phyloP scores from a whole-genome alignment of 1,140 invertebrate species.

The Lasioglossum albipes region DNA sequence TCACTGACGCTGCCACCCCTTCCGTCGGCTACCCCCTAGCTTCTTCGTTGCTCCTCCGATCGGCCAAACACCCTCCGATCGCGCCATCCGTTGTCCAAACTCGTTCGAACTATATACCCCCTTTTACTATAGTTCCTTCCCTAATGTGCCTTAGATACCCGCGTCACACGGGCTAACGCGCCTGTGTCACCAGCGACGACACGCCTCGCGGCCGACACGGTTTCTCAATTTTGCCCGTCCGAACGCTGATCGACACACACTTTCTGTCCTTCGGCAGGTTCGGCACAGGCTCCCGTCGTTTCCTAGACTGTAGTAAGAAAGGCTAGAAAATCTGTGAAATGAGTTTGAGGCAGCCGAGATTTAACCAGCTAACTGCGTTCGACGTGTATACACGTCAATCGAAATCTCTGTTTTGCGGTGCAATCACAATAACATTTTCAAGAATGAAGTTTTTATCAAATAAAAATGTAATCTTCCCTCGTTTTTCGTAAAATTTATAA shows the following conservation, averaged over 20 bases:
- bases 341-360: too few relatives aligned
- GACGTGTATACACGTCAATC: too few relatives aligned
- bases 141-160: slow-evolving; percentile 43
- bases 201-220: slow-evolving; percentile 56
- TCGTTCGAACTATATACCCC: slow-evolving; percentile 57
- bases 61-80: slow-evolving; percentile 41
- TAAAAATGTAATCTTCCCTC: too few relatives aligned
- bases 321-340: too few relatives aligned
- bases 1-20: slow-evolving; percentile 32
- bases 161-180: slow-evolving; percentile 31
- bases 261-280: not conserved
- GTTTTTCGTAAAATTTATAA: too few relatives aligned
- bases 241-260: not conserved
- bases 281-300: too few relatives aligned
- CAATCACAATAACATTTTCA: too few relatives aligned
- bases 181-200: slow-evolving; percentile 35
- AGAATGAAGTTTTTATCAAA: too few relatives aligned
- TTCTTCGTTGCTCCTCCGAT: slow-evolving; percentile 56
- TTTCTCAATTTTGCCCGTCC: slow-evolving; percentile 63
- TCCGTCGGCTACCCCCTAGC: slow-evolving; percentile 52
- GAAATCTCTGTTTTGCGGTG: too few relatives aligned
- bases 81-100: slow-evolving; percentile 59
- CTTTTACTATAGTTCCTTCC: slow-evolving; percentile 58
- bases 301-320: too few relatives aligned
- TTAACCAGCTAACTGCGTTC: too few relatives aligned